A percentile compares a stretch with the other conserved stretches of the same genome.
Evolutionary conservation across 1,140 invertebrate species (phyloP).

Genomic region (Drosophila yakuba): DNA sequence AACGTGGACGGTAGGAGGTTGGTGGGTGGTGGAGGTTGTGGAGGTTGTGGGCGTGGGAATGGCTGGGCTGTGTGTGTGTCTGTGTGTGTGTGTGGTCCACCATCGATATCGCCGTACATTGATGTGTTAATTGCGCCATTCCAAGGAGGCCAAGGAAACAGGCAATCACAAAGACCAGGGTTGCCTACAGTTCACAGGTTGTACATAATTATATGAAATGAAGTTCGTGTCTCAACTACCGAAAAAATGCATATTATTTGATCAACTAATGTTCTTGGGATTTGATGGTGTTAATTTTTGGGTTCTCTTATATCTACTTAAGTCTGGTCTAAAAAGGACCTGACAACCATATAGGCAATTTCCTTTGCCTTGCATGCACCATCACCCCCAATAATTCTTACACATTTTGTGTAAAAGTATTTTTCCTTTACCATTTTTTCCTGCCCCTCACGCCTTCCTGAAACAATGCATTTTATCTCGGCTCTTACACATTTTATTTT

Average conservation of each 20-base stretch:
- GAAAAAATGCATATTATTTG: not conserved
- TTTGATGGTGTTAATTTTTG: not conserved
- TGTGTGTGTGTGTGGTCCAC: not conserved
- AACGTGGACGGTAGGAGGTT: constrained; percentile 11
- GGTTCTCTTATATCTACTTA: not conserved
- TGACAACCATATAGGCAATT: constrained; percentile 59
- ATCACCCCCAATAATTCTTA: constrained; percentile 46
- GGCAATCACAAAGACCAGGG: constrained; percentile 31
- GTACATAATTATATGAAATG: not conserved
- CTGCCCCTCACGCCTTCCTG: constrained; percentile 16
- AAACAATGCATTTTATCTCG: constrained; percentile 80
- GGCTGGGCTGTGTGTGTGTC: not conserved
- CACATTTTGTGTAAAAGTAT: constrained; percentile 57
- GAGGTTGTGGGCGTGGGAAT: not conserved
- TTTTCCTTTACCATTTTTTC: constrained; percentile 40
- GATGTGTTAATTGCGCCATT: constrained; percentile 52
- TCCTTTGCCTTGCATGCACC: constrained; percentile 55
- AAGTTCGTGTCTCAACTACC: too few relatives aligned
- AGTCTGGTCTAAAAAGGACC: not conserved
- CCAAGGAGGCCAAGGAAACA: constrained; percentile 56
- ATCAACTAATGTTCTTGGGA: not conserved
- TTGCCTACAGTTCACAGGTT: constrained; percentile 8
- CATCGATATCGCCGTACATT: constrained; percentile 36
- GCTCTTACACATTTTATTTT: constrained; percentile 77
- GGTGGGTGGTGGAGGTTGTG: too few relatives aligned